These are phyloP conservation scores for Tachuris rubrigastra DNA, from an alignment of 2,113 vertebrate species.

Conservation along the genomic window DNA sequence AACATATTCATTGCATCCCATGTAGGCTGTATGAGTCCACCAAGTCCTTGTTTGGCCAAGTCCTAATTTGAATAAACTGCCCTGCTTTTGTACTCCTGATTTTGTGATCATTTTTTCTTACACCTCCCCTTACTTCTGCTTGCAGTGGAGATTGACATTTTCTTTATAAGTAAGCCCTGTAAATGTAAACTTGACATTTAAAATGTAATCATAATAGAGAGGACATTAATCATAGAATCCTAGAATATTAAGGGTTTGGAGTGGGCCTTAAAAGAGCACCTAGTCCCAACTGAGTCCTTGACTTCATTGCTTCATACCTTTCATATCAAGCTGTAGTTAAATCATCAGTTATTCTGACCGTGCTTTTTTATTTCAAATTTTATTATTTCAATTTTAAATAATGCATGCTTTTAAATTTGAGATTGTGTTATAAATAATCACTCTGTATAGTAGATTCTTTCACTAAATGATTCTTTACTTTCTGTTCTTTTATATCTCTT, in stretches of 20 bases:
- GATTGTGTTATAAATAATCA: neutral
- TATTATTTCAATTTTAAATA: constrained; percentile 27
- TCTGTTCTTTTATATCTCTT: neutral
- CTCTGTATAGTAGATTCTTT: neutral
- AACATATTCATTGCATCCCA: neutral
- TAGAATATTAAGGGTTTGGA: neutral
- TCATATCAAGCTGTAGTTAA: neutral
- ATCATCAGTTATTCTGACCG: neutral
- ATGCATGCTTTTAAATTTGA: neutral
- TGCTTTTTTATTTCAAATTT: no score
- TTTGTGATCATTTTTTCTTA: neutral
- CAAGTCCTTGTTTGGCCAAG: neutral
- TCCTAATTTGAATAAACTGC: neutral
- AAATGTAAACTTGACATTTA: neutral
- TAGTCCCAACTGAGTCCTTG: neutral
- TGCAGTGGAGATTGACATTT: neutral
- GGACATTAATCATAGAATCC: neutral
- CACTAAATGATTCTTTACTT: neutral
- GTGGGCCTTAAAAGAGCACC: neutral
- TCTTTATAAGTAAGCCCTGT: neutral
- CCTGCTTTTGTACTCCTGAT: neutral
- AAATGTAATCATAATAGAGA: neutral
- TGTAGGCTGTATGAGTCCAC: neutral
- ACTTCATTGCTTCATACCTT: neutral
- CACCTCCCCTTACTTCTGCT: neutral